phyloP scores from a whole-genome alignment of 2,888 invertebrate genomes.

The Tinea trinotella region DNA sequence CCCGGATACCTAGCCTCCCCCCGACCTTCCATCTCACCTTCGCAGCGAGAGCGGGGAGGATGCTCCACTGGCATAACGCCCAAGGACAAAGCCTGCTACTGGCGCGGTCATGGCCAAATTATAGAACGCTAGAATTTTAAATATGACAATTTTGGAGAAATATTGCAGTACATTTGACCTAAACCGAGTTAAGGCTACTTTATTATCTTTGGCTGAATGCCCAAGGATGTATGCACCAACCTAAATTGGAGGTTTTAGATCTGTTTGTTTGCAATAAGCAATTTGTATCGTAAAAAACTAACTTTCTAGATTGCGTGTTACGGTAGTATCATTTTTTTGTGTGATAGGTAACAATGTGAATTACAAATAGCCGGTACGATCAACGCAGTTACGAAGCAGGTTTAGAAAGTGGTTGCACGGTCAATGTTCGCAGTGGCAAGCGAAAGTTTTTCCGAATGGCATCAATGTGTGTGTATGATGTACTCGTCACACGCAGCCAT shows the following conservation, averaged over 20 bases:
- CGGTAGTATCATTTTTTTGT: background rate
- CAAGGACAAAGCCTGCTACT: constrained; percentile 57
- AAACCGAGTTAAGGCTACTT: background rate
- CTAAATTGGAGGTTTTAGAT: background rate
- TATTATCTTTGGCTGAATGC: background rate
- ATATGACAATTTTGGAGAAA: background rate
- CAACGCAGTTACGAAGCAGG: constrained; percentile 60
- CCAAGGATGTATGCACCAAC: constrained; percentile 16
- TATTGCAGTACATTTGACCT: background rate
- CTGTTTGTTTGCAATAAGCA: background rate
- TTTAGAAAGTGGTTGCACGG: constrained; percentile 69
- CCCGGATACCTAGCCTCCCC: background rate
- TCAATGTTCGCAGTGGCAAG: constrained; percentile 54
- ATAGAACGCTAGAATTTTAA: background rate
- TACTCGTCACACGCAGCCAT: background rate
- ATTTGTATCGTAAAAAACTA: background rate
- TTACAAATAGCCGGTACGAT: constrained; percentile 59
- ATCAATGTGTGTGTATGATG: constrained; percentile 14
- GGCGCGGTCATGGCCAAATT: constrained; percentile 46
- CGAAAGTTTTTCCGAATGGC: constrained; percentile 50
- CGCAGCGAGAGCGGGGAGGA: constrained; percentile 25
- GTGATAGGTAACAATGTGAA: constrained; percentile 35
- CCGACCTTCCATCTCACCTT: background rate
- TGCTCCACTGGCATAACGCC: constrained; percentile 43
- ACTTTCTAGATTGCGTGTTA: constrained; percentile 2